A percentile compares a stretch with the other conserved stretches of the same genome.
Evolutionary conservation across 2,113 vertebrate species (phyloP).

Genomic region (Lycocorax pyrrhopterus): DNA sequence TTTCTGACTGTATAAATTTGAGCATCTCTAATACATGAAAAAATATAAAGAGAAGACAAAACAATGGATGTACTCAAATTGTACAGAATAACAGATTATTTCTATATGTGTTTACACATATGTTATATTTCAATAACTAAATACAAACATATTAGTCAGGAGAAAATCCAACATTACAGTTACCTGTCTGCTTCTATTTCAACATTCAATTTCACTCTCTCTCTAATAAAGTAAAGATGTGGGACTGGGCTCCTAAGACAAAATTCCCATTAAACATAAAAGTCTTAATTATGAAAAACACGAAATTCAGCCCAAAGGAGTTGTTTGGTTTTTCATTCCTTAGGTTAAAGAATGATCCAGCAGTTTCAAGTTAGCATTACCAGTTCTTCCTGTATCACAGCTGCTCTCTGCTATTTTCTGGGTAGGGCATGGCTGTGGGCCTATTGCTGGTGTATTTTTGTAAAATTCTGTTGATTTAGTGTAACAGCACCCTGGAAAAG

Average conservation of each 20-base stretch:
- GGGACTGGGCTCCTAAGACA: not conserved
- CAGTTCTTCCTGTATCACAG: not conserved
- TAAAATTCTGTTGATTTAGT: not conserved
- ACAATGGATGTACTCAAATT: not conserved
- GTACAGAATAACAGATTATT: not conserved
- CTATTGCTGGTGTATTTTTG: not conserved
- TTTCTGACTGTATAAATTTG: not conserved
- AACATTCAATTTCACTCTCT: not conserved
- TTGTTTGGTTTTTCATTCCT: not conserved
- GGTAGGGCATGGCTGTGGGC: not conserved
- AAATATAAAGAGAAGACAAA: not conserved
- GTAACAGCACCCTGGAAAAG: not conserved
- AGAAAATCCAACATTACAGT: constrained; percentile 3
- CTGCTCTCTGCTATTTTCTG: not conserved
- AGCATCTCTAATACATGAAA: not conserved
- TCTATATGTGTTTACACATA: not conserved
- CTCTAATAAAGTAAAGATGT: not conserved
- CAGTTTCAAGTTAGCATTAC: not conserved
- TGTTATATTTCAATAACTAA: not conserved
- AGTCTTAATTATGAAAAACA: not conserved
- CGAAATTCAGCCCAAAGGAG: not conserved
- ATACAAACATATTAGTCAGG: not conserved
- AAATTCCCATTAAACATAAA: not conserved
- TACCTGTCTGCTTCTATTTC: not conserved
- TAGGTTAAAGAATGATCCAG: not conserved